Base-by-base conservation (phyloP, 2,888 invertebrate species). In the Xestia sexstrigata region DNA sequence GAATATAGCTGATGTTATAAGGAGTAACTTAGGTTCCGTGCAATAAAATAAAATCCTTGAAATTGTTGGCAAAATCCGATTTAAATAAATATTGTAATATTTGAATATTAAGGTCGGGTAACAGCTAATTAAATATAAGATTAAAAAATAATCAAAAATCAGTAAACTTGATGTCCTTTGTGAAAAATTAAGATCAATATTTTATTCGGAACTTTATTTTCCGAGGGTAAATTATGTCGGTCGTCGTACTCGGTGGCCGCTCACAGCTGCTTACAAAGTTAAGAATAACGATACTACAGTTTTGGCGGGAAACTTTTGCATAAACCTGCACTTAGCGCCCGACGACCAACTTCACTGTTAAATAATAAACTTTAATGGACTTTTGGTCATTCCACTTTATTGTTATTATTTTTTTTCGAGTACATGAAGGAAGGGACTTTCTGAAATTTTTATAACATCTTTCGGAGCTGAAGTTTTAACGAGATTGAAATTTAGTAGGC, bases 191-290 rank as follows among this genome's bases (percentile, higher is more conserved):
- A 7, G 70, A 81, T 83, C 76, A 83, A 81, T 85, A 87, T 83
- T 83, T 78, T 79, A 82, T 76, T 70, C 17, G 13, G 26, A 82
- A 76, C 74, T 83, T 85, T 81, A 87, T 89, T 87, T 89, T 79
- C 66, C 35, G n/a, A 63, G 49, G 52, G 69, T 79, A 80, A 87
- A 86, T 82, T 79, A 83, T 87, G 83, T 85, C 87, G 79, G 74
- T 84, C 77, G 81, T 35, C 84, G 83, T 75, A 76, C 63, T 79
- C 83, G 79, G 88, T 84, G 82, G 83, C 84, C 70, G 74, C 83
- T 85, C 81, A 79, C 92, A 92, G 92, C 91, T 93, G 93, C 85
- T 90, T 88, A 87, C 86, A 85, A 90, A 90, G 88, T 90, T 89
- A 87, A 87, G 89, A 92, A 89, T 90, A 91, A 92, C 89, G 89